Evolutionary conservation across 2,797 vertebrate species (phyloP).

Genomic region (Scolopax rusticola): DNA sequence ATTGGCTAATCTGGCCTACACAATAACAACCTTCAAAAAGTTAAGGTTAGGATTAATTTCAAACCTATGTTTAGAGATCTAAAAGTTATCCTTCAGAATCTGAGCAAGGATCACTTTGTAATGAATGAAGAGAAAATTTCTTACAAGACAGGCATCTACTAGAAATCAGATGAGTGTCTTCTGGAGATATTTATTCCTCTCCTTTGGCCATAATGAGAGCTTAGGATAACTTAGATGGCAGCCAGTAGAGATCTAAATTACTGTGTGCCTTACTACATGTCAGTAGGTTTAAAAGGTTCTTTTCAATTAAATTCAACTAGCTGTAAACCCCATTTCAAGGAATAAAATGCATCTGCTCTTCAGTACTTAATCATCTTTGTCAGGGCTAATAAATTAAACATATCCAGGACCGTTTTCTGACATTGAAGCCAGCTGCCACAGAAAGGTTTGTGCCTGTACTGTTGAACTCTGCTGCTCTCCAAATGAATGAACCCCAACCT

Average conservation of each 20-base stretch:
- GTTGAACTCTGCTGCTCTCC: background rate
- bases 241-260: background rate
- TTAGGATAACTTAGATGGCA: background rate
- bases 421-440: background rate
- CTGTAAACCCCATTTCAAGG: background rate
- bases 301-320: background rate
- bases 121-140: background rate
- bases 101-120: background rate
- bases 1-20: too few relatives aligned
- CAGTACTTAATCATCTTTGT: background rate
- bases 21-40: background rate
- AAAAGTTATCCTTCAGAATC: background rate
- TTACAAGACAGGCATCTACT: background rate
- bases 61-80: background rate
- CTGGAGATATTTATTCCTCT: background rate
- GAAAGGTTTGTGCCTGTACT: background rate
- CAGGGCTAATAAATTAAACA: slow-evolving; percentile 31
- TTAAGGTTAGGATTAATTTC: background rate
- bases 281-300: background rate
- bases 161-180: background rate
- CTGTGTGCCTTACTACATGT: background rate
- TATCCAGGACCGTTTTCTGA: background rate
- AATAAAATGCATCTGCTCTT: background rate
- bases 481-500: rapidly evolving
- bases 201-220: background rate